Percentiles rank a stretch among this genome's conserved stretches.
Evolutionary conservation across 2,888 invertebrate genomes (phyloP).

Genomic region (Tenthredo notha): DNA sequence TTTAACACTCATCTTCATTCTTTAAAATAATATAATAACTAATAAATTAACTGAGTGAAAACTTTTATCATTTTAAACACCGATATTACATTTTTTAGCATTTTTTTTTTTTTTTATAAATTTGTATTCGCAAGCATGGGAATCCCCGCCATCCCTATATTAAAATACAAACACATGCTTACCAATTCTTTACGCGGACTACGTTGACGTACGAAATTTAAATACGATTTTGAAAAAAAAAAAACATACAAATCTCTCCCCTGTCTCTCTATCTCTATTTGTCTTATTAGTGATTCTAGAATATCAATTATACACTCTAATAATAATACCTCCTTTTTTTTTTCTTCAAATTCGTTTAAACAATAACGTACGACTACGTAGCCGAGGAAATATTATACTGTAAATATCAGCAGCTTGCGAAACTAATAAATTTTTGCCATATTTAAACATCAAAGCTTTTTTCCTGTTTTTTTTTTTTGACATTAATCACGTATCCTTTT

Average conservation of each 20-base stretch:
- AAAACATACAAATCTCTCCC: background rate
- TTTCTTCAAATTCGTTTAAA: background rate
- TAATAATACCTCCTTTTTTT: too few species aligned
- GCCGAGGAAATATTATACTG: background rate
- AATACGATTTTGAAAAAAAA: background rate
- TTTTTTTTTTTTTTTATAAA: background rate
- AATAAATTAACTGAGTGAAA: background rate
- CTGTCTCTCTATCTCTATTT: background rate
- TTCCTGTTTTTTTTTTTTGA: too few species aligned
- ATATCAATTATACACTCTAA: too few species aligned
- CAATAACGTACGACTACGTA: background rate
- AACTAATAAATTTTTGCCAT: slow-evolving; percentile 29
- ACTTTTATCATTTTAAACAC: background rate
- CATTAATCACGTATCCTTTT: too few species aligned
- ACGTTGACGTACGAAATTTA: background rate
- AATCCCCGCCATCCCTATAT: background rate
- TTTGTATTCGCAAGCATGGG: background rate
- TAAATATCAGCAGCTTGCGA: background rate
- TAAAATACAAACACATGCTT: background rate
- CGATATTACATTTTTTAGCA: background rate
- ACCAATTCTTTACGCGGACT: background rate
- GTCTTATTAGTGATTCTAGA: background rate
- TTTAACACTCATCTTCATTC: slow-evolving; percentile 16
- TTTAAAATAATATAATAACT: background rate
- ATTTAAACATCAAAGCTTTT: too few species aligned